Evolutionary conservation across 2,797 vertebrate genomes (phyloP).

Genomic region (Acanthurus leucopareius): DNA sequence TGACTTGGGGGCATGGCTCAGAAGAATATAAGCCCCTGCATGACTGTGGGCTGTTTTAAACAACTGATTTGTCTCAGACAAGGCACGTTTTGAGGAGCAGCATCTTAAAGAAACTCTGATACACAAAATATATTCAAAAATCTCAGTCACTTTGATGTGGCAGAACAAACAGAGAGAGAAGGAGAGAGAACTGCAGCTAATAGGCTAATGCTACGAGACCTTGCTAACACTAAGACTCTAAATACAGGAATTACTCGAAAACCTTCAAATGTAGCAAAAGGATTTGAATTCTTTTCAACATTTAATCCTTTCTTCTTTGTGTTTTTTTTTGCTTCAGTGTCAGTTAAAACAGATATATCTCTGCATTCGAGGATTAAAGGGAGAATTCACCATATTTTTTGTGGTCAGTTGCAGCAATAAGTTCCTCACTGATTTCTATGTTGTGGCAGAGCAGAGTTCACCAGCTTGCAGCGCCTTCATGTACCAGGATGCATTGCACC

Average conservation of each 20-base stretch:
- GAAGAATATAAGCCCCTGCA: slow-evolving; percentile 45
- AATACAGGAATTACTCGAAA: slow-evolving; percentile 1
- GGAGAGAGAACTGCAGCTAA: too few species aligned
- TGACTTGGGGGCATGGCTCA: slow-evolving; percentile 56
- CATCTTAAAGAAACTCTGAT: slow-evolving; percentile 24
- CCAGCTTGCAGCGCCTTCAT: too few species aligned
- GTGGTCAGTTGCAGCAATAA: too few species aligned
- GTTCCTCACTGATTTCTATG: too few species aligned
- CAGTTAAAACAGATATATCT: not conserved
- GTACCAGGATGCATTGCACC: too few species aligned
- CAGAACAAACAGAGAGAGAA: not conserved
- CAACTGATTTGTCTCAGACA: slow-evolving; percentile 66
- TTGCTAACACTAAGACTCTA: not conserved
- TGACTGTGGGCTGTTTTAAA: slow-evolving; percentile 64
- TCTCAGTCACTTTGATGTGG: not conserved
- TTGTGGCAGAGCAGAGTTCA: too few species aligned
- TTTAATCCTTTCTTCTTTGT: not conserved
- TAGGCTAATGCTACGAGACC: not conserved
- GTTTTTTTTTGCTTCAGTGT: not conserved
- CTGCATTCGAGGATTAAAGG: not conserved
- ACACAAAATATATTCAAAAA: slow-evolving; percentile 5
- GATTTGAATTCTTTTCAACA: not conserved
- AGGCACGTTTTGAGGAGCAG: slow-evolving; percentile 52
- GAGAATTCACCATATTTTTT: too few species aligned
- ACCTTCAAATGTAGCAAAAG: not conserved